Evolutionary conservation across 2,888 invertebrate genomes (phyloP).

Genomic region (Drosophila neonasuta): DNA sequence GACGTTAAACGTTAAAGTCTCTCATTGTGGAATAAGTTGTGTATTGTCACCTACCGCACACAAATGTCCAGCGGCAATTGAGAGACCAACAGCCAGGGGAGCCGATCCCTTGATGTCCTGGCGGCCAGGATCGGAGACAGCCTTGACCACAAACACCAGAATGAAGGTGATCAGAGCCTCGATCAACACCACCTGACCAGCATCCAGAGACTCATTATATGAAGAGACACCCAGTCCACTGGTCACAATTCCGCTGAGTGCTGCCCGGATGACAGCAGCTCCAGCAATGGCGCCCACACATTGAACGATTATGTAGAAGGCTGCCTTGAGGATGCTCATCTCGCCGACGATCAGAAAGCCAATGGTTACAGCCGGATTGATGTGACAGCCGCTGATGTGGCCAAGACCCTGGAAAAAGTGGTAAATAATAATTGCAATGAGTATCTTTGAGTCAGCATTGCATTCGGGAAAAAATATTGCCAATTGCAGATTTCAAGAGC

Average conservation of each 20-base stretch:
- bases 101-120: constrained; percentile 91
- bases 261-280: constrained; percentile 88
- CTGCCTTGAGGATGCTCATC: constrained; percentile 89
- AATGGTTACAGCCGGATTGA: constrained; percentile 95
- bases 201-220: constrained; percentile 84
- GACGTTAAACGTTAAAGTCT: background rate
- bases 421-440: background rate
- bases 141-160: constrained; percentile 92
- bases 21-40: background rate
- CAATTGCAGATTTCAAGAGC: background rate
- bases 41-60: constrained; percentile 87
- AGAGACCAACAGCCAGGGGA: constrained; percentile 93
- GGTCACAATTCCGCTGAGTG: constrained; percentile 84
- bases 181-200: constrained; percentile 90
- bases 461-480: background rate
- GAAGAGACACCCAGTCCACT: constrained; percentile 86
- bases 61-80: constrained; percentile 92
- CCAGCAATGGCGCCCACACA: constrained; percentile 91
- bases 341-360: constrained; percentile 92
- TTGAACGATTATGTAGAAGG: constrained; percentile 92
- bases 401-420: constrained; percentile 86
- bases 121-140: constrained; percentile 91
- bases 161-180: constrained; percentile 94
- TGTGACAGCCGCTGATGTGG: constrained; percentile 94
- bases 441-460: background rate